Percentiles rank a stretch among this genome's conserved stretches.
These are phyloP conservation scores for Paedocypris micromegethes DNA, from an alignment of 2,797 vertebrate species.

Conservation along the genomic window DNA sequence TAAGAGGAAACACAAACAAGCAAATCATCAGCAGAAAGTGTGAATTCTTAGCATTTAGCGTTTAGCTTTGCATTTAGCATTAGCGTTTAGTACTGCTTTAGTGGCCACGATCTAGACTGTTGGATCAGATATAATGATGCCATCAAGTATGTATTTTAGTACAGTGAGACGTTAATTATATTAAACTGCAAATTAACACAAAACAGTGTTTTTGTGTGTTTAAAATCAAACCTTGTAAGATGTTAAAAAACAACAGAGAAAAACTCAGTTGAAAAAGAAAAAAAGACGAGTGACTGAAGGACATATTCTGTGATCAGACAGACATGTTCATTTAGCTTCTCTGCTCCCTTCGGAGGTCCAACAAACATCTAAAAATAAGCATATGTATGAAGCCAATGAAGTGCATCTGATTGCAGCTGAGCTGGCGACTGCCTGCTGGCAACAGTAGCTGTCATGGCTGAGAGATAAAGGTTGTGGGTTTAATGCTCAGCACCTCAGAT, in stretches of 20 bases:
- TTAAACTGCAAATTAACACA: no score
- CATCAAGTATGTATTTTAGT: no score
- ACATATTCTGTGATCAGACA: constrained; percentile 49
- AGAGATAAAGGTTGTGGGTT: constrained; percentile 34
- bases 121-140: no score
- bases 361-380: constrained; percentile 61
- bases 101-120: no score
- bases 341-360: constrained; percentile 45
- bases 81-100: no score
- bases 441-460: constrained; percentile 37
- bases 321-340: constrained; percentile 30
- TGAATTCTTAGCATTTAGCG: no score
- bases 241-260: constrained; percentile 20
- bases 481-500: constrained; percentile 39
- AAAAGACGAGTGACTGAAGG: constrained; percentile 26
- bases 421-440: constrained; percentile 55
- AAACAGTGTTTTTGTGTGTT: no score
- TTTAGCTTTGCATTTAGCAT: no score
- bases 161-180: no score
- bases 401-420: constrained; percentile 52
- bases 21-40: no score
- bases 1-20: no score
- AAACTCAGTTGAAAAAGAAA: constrained; percentile 24
- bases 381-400: constrained; percentile 40
- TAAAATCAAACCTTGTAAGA: no score